phyloP scores from a whole-genome alignment of 2,888 invertebrate genomes.

The Machimus atricapillus region DNA sequence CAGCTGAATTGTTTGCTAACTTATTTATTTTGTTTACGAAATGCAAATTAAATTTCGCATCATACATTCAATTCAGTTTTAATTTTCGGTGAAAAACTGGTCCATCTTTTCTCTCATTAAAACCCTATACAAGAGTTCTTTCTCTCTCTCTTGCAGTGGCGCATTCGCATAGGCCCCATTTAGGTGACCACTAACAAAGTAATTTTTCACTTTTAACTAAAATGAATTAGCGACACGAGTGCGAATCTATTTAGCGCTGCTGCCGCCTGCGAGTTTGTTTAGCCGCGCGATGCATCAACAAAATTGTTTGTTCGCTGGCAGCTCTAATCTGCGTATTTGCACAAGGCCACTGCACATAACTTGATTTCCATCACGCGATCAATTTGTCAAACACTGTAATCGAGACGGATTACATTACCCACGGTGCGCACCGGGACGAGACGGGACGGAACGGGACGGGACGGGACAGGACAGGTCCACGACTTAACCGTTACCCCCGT shows the following conservation, averaged over 20 bases:
- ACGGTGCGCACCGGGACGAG: neutral
- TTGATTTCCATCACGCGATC: slow-evolving; percentile 43
- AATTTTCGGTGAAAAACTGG: neutral
- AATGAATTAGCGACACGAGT: neutral
- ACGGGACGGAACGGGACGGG: neutral
- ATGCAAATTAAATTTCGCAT: too few relatives aligned
- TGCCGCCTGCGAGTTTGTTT: neutral
- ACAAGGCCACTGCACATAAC: slow-evolving; percentile 35
- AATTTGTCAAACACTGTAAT: slow-evolving; percentile 43
- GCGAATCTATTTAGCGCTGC: neutral
- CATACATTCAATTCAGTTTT: too few relatives aligned
- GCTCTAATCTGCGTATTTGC: slow-evolving; percentile 35
- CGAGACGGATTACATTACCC: slow-evolving; percentile 42
- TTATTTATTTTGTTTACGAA: too few relatives aligned
- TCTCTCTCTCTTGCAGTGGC: neutral
- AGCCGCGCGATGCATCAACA: slow-evolving; percentile 15
- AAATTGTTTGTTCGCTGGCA: slow-evolving; percentile 19
- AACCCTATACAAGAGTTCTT: neutral
- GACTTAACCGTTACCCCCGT: neutral
- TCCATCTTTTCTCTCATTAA: neutral
- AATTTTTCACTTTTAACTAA: neutral
- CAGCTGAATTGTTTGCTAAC: too few relatives aligned
- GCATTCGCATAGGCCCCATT: neutral
- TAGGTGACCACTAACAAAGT: neutral
- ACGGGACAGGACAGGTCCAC: neutral